phyloP scores from a whole-genome alignment of 2,113 vertebrate species.

The Shinisaurus crocodilurus region DNA sequence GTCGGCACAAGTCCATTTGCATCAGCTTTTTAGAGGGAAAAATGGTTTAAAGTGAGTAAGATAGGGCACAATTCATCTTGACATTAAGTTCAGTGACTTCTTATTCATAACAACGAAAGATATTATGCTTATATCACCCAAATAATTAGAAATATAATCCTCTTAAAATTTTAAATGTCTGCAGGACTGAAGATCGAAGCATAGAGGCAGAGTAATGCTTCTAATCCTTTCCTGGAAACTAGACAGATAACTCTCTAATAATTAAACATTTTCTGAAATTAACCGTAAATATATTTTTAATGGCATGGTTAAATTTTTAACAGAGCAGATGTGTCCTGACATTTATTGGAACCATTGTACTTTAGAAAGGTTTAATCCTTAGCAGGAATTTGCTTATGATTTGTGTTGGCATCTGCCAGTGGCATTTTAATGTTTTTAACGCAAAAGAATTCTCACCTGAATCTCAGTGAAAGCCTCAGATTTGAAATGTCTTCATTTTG shows the following conservation, averaged over 20 bases:
- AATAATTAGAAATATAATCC: slow-evolving; percentile 52
- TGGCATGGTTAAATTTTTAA: slow-evolving; percentile 68
- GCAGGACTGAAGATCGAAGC: slow-evolving; percentile 42
- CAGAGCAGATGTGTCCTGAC: slow-evolving; percentile 61
- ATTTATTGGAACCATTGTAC: slow-evolving; percentile 60
- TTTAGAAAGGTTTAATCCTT: slow-evolving; percentile 54
- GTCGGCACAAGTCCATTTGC: slow-evolving; percentile 44
- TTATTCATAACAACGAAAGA: slow-evolving; percentile 37
- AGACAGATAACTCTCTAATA: slow-evolving; percentile 58
- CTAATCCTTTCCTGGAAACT: slow-evolving; percentile 49
- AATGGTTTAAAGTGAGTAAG: slow-evolving; percentile 39
- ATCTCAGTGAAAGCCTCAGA: background rate
- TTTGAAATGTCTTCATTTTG: slow-evolving; percentile 22
- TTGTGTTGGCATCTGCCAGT: background rate
- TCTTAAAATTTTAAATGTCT: slow-evolving; percentile 53
- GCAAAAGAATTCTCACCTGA: slow-evolving; percentile 50
- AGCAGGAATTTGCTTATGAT: slow-evolving; percentile 51
- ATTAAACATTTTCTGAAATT: slow-evolving; percentile 69
- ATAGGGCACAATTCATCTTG: slow-evolving; percentile 49
- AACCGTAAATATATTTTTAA: slow-evolving; percentile 67
- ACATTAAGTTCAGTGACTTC: slow-evolving; percentile 45
- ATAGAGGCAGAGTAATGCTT: slow-evolving; percentile 28
- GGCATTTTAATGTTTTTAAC: slow-evolving; percentile 38
- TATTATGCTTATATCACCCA: slow-evolving; percentile 40
- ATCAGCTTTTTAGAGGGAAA: slow-evolving; percentile 19